Conservation (phyloP, 30 jellyfish, hydroid and myxozoan species). For the Mastigias papua region DNA sequence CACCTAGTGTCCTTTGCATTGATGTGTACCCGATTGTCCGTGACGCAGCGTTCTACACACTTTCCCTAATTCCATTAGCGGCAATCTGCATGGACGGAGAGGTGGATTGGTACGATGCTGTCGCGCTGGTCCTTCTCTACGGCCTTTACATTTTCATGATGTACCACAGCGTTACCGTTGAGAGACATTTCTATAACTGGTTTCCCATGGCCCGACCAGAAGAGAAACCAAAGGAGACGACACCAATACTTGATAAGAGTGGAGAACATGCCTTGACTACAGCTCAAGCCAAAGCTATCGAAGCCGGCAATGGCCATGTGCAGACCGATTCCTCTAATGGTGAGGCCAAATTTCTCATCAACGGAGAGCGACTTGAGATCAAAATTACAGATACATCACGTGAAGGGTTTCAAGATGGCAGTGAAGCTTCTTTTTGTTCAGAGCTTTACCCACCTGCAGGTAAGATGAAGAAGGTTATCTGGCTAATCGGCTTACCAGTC, state of each 20-base stretch:
- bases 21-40: slow-evolving; percentile 83
- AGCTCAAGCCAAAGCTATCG: slow-evolving; percentile 39
- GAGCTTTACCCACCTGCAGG: slow-evolving; percentile 74
- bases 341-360: slow-evolving; percentile 29
- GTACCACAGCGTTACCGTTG: slow-evolving; percentile 72
- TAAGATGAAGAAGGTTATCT: slow-evolving; percentile 41
- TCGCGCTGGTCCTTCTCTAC: slow-evolving; percentile 64
- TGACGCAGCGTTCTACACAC: slow-evolving; percentile 70
- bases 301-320: slow-evolving; percentile 34
- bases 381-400: slow-evolving; percentile 36
- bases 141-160: slow-evolving; percentile 79
- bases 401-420: slow-evolving; percentile 23
- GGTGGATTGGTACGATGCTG: slow-evolving; percentile 84
- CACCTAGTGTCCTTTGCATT: slow-evolving; percentile 60
- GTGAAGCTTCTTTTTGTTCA: slow-evolving; percentile 21
- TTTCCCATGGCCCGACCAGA: slow-evolving; percentile 58
- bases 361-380: slow-evolving; percentile 56
- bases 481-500: slow-evolving; percentile 89
- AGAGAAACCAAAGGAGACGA: slow-evolving; percentile 53
- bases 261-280: slow-evolving; percentile 17
- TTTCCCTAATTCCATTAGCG: slow-evolving; percentile 72
- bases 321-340: slow-evolving; percentile 32
- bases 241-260: slow-evolving; percentile 52
- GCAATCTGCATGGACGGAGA: slow-evolving; percentile 77
- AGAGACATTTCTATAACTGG: slow-evolving; percentile 36